Evolutionary conservation across 2,113 vertebrate species (phyloP).

Genomic region (Donacobius atricapilla): DNA sequence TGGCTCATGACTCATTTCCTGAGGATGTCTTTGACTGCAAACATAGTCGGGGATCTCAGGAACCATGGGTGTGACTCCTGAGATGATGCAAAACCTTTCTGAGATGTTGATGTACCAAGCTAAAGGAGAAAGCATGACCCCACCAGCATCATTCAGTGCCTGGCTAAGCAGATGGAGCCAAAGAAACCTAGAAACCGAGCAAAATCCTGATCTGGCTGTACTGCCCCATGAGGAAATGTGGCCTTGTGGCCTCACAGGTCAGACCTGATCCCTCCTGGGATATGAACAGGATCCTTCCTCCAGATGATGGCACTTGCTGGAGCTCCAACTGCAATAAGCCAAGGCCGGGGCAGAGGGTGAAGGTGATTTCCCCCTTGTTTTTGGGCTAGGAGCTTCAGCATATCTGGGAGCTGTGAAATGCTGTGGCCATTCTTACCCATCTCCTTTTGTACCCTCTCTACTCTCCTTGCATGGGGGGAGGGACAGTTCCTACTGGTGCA

Average conservation of each 20-base stretch:
- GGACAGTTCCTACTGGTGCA: not conserved
- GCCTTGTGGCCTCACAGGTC: not conserved
- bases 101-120: not conserved
- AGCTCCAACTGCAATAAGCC: not conserved
- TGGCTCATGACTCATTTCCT: conserved; percentile 35
- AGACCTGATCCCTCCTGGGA: not conserved
- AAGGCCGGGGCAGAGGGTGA: not conserved
- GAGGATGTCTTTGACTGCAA: conserved; percentile 7
- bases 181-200: not conserved
- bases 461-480: not conserved
- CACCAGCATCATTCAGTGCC: not conserved
- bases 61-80: not conserved
- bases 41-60: not conserved
- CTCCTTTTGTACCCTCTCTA: not conserved
- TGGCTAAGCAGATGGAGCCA: not conserved
- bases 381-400: not conserved
- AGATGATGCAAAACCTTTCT: not conserved
- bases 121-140: not conserved
- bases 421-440: not conserved
- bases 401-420: not conserved
- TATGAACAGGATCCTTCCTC: not conserved
- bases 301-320: not conserved
- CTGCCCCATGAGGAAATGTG: not conserved
- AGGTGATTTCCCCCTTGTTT: not conserved
- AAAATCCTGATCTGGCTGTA: not conserved